phyloP scores from a whole-genome alignment of 2,888 invertebrate species.

The Mythimna vitellina region DNA sequence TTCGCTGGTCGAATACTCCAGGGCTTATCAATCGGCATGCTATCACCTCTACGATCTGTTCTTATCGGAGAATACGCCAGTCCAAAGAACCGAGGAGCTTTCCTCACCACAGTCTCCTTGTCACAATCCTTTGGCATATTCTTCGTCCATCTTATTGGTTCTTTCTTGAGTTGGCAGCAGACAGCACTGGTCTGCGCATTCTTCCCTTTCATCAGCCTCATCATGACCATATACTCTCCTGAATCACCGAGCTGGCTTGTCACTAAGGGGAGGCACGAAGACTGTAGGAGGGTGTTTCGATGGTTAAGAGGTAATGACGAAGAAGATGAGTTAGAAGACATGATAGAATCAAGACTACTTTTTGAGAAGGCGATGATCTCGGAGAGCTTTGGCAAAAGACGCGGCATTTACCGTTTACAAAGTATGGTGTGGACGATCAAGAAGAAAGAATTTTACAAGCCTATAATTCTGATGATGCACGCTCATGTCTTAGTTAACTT shows the following conservation, averaged over 20 bases:
- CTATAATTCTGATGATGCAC: constrained; percentile 89
- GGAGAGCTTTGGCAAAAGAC: constrained; percentile 44
- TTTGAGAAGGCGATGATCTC: constrained; percentile 63
- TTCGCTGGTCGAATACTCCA: constrained; percentile 67
- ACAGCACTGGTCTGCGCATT: constrained; percentile 86
- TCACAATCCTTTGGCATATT: constrained; percentile 91
- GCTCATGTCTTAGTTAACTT: constrained; percentile 92
- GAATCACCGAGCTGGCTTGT: constrained; percentile 93
- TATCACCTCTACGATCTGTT: constrained; percentile 83
- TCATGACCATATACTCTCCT: constrained; percentile 81
- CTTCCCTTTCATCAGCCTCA: constrained; percentile 83
- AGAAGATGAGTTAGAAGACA: constrained; percentile 80
- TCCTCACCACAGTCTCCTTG: constrained; percentile 90
- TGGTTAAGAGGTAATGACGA: constrained; percentile 89
- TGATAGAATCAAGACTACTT: constrained; percentile 72
- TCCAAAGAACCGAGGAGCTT: constrained; percentile 90
- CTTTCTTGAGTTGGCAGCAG: constrained; percentile 88
- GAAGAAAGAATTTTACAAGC: constrained; percentile 89
- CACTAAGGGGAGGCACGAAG: constrained; percentile 85
- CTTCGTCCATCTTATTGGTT: constrained; percentile 91
- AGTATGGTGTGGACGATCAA: constrained; percentile 63
- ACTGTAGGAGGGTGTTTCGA: constrained; percentile 88
- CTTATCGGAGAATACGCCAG: constrained; percentile 89
- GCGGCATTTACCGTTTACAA: constrained; percentile 42
- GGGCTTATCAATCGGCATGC: constrained; percentile 87